Base-by-base conservation (phyloP, 2,888 invertebrate species). In the Laspeyria flexula region DNA sequence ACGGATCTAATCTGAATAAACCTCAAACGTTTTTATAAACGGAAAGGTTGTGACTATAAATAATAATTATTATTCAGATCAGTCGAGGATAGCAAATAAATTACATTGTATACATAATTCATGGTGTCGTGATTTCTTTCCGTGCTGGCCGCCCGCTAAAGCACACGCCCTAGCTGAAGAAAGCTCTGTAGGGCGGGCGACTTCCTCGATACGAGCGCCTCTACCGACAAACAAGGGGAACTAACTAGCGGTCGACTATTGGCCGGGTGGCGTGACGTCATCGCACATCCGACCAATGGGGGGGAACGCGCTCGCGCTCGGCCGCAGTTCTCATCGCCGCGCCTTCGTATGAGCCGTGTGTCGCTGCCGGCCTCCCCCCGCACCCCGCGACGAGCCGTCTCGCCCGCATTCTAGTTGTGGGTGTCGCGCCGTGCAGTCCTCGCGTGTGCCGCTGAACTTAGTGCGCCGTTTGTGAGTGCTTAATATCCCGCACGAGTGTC, bases 401-500 rank as follows among this genome's bases (percentile, higher is more conserved):
- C 85, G 84, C 86, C 89, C 89, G 86, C 92, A 92, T 91, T 92
- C 91, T 90, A 90, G 90, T 91, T 83, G 90, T 91, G 91, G 89
- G 88, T 90, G 89, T 91, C 88, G 88, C 87, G 87, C 88, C 72
- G 92, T 90, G 87, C 89, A 90, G 91, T 88, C 88, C 82, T 88
- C 92, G 92, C 88, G 92, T 89, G 90, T 90, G 88, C 81, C 86
- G 83, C 86, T 79, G 84, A 83, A 86, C 86, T 87, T 68, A 89
- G 92, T 92, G 91, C 91, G 91, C 90, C 86, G 86, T 88, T 89
- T 89, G 91, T 91, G 90, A 89, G 91, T 91, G 91, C 88, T 90
- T 75, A 79, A 74, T 73, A 86, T 88, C 86, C 84, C 86, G 86
- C 87, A 79, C 90, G 85, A 88, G 92, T 91, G 90, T 88, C 88